Base-by-base conservation (phyloP, 1,140 invertebrate genomes). In the Pomacea maculata region DNA sequence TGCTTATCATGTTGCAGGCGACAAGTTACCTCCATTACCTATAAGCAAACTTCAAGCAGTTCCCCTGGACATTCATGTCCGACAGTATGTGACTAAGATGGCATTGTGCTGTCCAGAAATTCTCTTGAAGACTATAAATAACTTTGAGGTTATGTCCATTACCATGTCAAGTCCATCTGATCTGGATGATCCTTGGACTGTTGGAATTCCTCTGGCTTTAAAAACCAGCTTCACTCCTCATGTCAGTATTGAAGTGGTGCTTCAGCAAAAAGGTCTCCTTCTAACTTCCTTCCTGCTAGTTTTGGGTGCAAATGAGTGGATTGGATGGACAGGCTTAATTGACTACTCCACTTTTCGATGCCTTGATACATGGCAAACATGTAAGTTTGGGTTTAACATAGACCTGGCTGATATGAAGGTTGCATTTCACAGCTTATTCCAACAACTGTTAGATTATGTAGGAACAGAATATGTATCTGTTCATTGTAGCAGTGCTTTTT, bases 301-400 rank as follows among this genome's bases (percentile, higher is more conserved):
- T 61, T 68, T 52, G n/a, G 75, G 67, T 21, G n/a, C 75, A 5
- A n/a, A 19, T 3, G 11, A 11, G 10, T 78, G 61, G 17, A 21
- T 67, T 21, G 64, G 64, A 10, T 78, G 75, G 75, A 54, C 55
- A n/a, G 75, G 75, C 17, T 14, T 54, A 9, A 68, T 68, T 14
- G 75, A 78, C 34, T 78, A 78, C 52, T 68, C 75, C 14, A 78
- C 75, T 25, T 78, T 78, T 54, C 75, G 75, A 2, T 68, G 75
- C 55, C 65, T 14, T 25, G 64, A 78, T 11, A 78, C 75, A 0
- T 78, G 75, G 75, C 21, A 52, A 15, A 2, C 25, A 65, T 78
- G 64, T 65, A 65, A 78, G 55, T 64, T 78, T 25, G 14, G n/a
- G 19, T 12, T 14, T 10, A 17, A 78, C 21, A 19, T 52, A 19